Percentiles rank a stretch among this genome's conserved stretches.
These are phyloP conservation scores for Clitarchus hookeri DNA, from an alignment of 2,888 invertebrate genomes.

Conservation along the genomic window DNA sequence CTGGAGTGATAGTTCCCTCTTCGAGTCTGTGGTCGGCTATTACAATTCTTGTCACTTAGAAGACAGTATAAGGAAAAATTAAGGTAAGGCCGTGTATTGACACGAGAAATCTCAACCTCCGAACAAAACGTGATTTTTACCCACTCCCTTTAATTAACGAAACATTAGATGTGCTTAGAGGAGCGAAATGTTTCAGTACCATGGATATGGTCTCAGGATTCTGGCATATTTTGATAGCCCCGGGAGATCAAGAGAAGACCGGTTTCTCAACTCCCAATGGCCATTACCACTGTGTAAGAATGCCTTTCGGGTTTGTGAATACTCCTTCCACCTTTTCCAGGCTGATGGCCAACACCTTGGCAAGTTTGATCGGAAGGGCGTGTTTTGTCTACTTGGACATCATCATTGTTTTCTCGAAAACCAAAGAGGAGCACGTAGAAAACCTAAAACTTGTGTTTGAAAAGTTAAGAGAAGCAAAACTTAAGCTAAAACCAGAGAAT, in stretches of 20 bases:
- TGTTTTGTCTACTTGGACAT: not conserved
- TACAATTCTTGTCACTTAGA: constrained; percentile 37
- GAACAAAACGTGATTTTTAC: constrained; percentile 42
- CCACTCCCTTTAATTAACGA: constrained; percentile 36
- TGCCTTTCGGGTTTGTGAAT: not conserved
- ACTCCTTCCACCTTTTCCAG: not conserved
- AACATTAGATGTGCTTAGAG: not conserved
- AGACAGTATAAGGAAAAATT: constrained; percentile 33
- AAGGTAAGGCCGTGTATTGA: constrained; percentile 42
- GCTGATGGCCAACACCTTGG: not conserved
- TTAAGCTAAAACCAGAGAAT: constrained; percentile 44
- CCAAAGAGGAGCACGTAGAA: constrained; percentile 37
- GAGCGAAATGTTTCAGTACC: not conserved
- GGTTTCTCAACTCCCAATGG: constrained; percentile 40
- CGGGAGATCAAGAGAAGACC: constrained; percentile 38
- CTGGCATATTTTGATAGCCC: constrained; percentile 41
- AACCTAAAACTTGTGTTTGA: constrained; percentile 41
- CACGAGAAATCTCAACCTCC: constrained; percentile 39
- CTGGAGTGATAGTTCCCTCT: not conserved
- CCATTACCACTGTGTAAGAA: not conserved
- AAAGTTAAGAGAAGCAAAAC: constrained; percentile 38
- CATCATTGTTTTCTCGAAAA: not conserved
- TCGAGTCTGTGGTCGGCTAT: constrained; percentile 40
- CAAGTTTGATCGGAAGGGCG: not conserved
- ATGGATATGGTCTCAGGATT: constrained; percentile 36